Evolutionary conservation across 2,888 invertebrate species (phyloP).

Genomic region (Aphelenchoides bicaudatus): DNA sequence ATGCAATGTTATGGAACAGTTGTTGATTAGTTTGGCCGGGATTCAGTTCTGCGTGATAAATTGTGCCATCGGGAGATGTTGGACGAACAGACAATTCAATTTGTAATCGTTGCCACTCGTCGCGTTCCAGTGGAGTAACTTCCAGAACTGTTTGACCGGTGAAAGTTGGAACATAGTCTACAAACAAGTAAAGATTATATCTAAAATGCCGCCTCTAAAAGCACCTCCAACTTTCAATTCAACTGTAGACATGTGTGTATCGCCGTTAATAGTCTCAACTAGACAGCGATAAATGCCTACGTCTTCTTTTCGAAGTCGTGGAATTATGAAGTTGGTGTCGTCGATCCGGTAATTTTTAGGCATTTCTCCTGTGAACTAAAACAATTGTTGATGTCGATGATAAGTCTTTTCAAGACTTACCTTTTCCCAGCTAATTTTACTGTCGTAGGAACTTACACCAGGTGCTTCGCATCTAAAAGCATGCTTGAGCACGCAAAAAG

Average conservation of each 20-base stretch:
- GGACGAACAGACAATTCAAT: slow-evolving; percentile 43
- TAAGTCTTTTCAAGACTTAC: background rate
- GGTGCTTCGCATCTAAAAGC: slow-evolving; percentile 9
- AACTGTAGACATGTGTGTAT: slow-evolving; percentile 31
- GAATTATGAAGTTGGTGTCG: slow-evolving; percentile 25
- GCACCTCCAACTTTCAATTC: slow-evolving; percentile 47
- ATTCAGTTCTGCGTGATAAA: slow-evolving; percentile 34
- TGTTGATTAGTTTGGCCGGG: slow-evolving; percentile 13
- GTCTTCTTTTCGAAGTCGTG: slow-evolving; percentile 25
- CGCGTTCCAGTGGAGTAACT: slow-evolving; percentile 42
- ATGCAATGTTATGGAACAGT: slow-evolving; percentile 30
- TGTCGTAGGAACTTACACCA: background rate
- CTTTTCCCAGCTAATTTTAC: slow-evolving; percentile 16
- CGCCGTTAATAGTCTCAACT: slow-evolving; percentile 26
- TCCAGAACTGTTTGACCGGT: slow-evolving; percentile 42
- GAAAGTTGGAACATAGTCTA: slow-evolving; percentile 46
- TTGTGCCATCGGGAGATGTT: slow-evolving; percentile 33
- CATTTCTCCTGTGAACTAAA: slow-evolving; percentile 14
- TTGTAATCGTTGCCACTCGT: slow-evolving; percentile 39
- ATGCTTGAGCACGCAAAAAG: no score
- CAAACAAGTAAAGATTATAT: slow-evolving; percentile 20
- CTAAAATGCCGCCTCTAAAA: slow-evolving; percentile 19
- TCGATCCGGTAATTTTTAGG: slow-evolving; percentile 29
- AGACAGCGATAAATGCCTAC: slow-evolving; percentile 34
- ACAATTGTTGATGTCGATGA: background rate